Conservation (phyloP, 2,888 invertebrate species). For the Keiferia lycopersicella region DNA sequence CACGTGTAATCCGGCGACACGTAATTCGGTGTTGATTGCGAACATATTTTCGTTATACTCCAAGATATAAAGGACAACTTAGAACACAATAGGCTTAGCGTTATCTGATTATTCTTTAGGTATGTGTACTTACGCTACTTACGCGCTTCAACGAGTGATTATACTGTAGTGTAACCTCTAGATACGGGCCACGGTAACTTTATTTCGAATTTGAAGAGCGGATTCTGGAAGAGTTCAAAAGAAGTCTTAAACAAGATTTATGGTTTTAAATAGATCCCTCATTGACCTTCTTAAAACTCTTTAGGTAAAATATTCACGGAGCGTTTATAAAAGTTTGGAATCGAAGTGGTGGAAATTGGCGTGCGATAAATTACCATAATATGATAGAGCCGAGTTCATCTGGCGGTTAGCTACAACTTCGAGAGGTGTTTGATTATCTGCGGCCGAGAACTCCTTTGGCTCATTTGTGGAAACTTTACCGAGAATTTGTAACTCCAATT, state of each 20-base stretch:
- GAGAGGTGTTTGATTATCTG: conserved; percentile 74
- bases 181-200: conserved; percentile 44
- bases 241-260: conserved; percentile 42
- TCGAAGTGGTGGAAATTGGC: conserved; percentile 71
- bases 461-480: conserved; percentile 64
- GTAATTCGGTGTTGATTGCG: conserved; percentile 78
- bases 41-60: conserved; percentile 62
- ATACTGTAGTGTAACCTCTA: conserved; percentile 41
- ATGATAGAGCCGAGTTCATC: conserved; percentile 74
- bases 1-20: conserved; percentile 76
- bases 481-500: conserved; percentile 51
- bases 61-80: conserved; percentile 63
- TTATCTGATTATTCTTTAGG: conserved; percentile 64
- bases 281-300: conserved; percentile 48
- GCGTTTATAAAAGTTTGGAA: conserved; percentile 64
- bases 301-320: conserved; percentile 54
- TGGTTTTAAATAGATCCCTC: conserved; percentile 54
- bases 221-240: conserved; percentile 40
- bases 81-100: conserved; percentile 70
- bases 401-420: conserved; percentile 75
- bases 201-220: conserved; percentile 38
- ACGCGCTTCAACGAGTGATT: conserved; percentile 48
- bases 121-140: conserved; percentile 57
- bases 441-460: conserved; percentile 63
- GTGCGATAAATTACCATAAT: conserved; percentile 79